A percentile compares a stretch with the other conserved stretches of the same genome.
Conservation (phyloP, 2,797 vertebrate genomes). For the Poecile montanus region DNA sequence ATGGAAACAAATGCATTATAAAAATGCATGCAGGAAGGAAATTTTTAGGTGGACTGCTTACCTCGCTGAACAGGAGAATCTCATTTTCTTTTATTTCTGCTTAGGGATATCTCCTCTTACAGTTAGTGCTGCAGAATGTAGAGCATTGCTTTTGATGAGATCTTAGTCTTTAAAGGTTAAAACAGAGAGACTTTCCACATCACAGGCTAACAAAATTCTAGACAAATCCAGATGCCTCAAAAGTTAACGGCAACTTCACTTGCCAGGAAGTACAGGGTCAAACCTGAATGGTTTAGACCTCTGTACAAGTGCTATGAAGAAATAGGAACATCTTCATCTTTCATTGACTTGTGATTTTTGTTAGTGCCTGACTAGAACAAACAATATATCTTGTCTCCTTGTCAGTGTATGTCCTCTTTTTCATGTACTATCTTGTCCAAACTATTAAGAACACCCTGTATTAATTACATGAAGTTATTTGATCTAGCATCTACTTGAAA, state of each 20-base stretch:
- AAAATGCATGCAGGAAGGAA: neutral
- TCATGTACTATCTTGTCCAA: neutral
- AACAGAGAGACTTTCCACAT: neutral
- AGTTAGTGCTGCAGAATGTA: neutral
- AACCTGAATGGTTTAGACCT: neutral
- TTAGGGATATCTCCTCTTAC: neutral
- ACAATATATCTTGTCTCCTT: neutral
- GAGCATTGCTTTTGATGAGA: neutral
- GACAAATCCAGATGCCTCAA: neutral
- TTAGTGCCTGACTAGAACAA: neutral
- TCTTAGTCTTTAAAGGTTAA: neutral
- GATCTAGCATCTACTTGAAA: neutral
- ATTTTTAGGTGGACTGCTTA: neutral
- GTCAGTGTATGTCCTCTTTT: neutral
- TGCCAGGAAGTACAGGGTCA: neutral
- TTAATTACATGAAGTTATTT: neutral
- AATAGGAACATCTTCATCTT: neutral
- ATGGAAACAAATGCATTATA: neutral
- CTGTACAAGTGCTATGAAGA: neutral
- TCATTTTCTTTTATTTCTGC: neutral
- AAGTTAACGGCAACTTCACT: neutral
- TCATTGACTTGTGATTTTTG: neutral
- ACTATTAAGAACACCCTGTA: neutral
- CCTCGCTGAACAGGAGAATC: neutral
- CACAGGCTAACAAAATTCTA: neutral